These are phyloP conservation scores for Macquaria australasica DNA, from an alignment of 2,113 vertebrate genomes.

Conservation along the genomic window DNA sequence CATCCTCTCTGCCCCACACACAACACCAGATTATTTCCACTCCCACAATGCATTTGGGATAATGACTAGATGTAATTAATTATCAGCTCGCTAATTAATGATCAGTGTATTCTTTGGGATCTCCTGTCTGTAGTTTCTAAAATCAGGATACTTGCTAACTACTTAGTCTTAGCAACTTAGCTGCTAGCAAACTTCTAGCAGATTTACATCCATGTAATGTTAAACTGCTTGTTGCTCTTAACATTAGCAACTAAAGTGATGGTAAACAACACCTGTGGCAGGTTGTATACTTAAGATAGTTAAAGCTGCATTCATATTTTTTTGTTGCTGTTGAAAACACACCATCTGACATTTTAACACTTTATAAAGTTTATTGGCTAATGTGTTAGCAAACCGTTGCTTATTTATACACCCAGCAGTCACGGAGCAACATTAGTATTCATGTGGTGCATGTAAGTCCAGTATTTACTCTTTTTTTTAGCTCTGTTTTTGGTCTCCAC, in stretches of 20 bases:
- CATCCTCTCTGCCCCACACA: neutral
- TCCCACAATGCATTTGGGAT: conserved; percentile 39
- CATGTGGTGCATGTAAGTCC: too few species aligned
- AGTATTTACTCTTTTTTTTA: neutral
- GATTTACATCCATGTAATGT: neutral
- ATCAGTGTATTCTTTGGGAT: neutral
- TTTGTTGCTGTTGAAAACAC: too few species aligned
- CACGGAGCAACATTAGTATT: too few species aligned
- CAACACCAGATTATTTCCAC: neutral
- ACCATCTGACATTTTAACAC: too few species aligned
- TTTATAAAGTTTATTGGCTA: too few species aligned
- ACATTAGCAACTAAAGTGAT: too few species aligned
- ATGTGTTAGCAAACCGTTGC: too few species aligned
- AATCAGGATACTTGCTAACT: neutral
- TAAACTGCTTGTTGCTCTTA: neutral
- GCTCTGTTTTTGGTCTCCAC: neutral
- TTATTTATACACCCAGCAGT: too few species aligned
- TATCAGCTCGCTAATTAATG: conserved; percentile 32
- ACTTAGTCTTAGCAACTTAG: neutral
- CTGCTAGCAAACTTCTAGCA: neutral
- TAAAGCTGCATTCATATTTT: too few species aligned
- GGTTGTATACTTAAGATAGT: too few species aligned
- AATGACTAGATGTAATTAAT: conserved; percentile 22
- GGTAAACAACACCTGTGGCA: too few species aligned
- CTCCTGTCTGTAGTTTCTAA: neutral